Evolutionary conservation across 2,888 invertebrate species (phyloP).

Genomic region (Hydroisotoma schaefferi): DNA sequence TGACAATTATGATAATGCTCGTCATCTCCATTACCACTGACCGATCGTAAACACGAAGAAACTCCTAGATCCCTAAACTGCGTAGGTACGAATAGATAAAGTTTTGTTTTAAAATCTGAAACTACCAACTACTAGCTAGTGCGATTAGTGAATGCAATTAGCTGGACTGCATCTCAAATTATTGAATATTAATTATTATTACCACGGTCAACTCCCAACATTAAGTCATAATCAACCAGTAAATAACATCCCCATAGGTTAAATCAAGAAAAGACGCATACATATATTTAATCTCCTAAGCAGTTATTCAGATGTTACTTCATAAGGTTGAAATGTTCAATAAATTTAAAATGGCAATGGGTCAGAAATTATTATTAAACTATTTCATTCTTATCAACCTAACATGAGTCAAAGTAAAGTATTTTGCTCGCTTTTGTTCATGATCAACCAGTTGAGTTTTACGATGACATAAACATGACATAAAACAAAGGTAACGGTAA

Average conservation of each 20-base stretch:
- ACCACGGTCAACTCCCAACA: conserved; percentile 11
- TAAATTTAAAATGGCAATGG: neutral
- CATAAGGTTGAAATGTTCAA: neutral
- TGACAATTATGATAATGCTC: no score
- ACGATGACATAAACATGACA: conserved; percentile 2
- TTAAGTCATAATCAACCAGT: neutral
- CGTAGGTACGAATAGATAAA: no score
- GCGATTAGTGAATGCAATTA: neutral
- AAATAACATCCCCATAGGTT: neutral
- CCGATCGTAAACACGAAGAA: no score
- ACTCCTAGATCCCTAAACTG: no score
- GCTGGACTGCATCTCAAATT: no score
- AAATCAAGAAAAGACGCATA: neutral
- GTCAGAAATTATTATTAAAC: neutral
- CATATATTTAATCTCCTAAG: neutral
- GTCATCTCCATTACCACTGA: no score
- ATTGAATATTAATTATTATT: conserved; percentile 3
- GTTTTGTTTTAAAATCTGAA: no score
- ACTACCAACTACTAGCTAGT: neutral
- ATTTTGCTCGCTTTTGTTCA: neutral
- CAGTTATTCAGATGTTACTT: neutral
- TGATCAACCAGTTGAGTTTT: conserved; percentile 1
- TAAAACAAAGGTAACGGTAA: neutral
- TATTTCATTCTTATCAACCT: neutral
- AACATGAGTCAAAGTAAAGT: no score